Percentiles rank a stretch among this genome's conserved stretches.
These are phyloP conservation scores for Acridotheres tristis DNA, from an alignment of 2,797 vertebrate species.

Conservation along the genomic window DNA sequence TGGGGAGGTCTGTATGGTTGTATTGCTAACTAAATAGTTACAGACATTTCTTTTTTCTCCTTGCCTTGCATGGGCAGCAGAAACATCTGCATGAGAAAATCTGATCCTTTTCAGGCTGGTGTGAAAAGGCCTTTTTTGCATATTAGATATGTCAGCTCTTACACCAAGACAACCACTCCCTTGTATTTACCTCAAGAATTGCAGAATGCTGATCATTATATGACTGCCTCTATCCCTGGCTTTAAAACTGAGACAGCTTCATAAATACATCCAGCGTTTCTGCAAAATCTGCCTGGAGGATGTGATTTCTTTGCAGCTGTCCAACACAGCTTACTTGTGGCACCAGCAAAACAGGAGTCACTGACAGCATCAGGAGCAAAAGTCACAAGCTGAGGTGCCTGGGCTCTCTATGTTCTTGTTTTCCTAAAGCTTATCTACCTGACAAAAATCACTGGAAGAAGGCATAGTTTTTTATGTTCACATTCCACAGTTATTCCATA, in stretches of 20 bases:
- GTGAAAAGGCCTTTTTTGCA: not conserved
- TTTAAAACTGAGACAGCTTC: not conserved
- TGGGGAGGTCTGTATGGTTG: not conserved
- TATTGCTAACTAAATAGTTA: not conserved
- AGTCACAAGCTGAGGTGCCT: not conserved
- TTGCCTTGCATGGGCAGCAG: not conserved
- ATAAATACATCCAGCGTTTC: not conserved
- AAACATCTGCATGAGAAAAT: not conserved
- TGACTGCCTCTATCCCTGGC: not conserved
- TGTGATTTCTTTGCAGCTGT: not conserved
- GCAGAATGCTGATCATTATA: not conserved
- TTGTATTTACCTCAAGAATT: not conserved
- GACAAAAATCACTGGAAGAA: not conserved
- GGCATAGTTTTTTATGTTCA: not conserved
- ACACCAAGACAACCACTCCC: fast-evolving
- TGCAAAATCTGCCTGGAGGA: not conserved
- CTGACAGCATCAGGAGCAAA: not conserved
- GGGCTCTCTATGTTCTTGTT: not conserved
- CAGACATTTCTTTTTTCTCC: not conserved
- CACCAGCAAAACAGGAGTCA: not conserved
- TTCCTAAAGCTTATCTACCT: not conserved
- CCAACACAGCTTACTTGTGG: not conserved
- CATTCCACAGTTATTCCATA: fast-evolving
- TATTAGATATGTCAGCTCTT: not conserved
- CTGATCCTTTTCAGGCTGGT: not conserved